A percentile compares a stretch with the other conserved stretches of the same genome.
Conservation (phyloP, 2,797 vertebrate species). For the Distichodus sexfasciatus region DNA sequence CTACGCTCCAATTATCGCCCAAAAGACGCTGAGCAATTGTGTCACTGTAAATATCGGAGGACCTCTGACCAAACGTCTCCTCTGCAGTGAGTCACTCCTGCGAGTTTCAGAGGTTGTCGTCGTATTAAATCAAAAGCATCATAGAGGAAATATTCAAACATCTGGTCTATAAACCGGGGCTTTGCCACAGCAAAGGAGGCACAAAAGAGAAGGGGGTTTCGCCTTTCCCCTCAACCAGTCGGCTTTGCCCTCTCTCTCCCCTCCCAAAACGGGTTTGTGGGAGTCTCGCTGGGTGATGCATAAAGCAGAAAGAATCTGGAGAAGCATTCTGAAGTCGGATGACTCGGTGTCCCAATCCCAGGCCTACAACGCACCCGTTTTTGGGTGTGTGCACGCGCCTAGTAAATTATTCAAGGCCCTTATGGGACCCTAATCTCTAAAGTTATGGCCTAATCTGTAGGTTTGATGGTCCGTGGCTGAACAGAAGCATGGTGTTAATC, state of each 20-base stretch:
- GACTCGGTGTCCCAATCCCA: conserved; percentile 24
- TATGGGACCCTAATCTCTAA: too few relatives aligned
- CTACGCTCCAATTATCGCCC: conserved; percentile 44
- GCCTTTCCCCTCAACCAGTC: conserved; percentile 50
- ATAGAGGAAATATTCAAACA: conserved; percentile 59
- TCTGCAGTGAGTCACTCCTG: conserved; percentile 45
- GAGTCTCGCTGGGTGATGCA: conserved; percentile 48
- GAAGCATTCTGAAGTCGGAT: conserved; percentile 50
- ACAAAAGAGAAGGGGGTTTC: conserved; percentile 47
- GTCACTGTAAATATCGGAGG: conserved; percentile 48
- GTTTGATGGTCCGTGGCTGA: conserved; percentile 3
- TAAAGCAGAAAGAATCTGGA: conserved; percentile 57
- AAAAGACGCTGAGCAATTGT: conserved; percentile 40
- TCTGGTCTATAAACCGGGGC: conserved; percentile 56
- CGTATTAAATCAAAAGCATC: conserved; percentile 59
- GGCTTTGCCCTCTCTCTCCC: conserved; percentile 26
- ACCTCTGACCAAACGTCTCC: conserved; percentile 17
- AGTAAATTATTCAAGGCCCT: conserved; percentile 30
- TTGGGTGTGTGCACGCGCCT: too few relatives aligned
- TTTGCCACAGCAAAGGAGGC: conserved; percentile 57
- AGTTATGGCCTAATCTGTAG: conserved; percentile 31
- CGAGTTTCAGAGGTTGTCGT: conserved; percentile 38
- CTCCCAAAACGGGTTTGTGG: conserved; percentile 25
- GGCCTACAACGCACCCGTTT: conserved; percentile 20
- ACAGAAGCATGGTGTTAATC: conserved; percentile 8